phyloP scores from a whole-genome alignment of 2,888 invertebrate genomes.

The Tanypteryx hageni region DNA sequence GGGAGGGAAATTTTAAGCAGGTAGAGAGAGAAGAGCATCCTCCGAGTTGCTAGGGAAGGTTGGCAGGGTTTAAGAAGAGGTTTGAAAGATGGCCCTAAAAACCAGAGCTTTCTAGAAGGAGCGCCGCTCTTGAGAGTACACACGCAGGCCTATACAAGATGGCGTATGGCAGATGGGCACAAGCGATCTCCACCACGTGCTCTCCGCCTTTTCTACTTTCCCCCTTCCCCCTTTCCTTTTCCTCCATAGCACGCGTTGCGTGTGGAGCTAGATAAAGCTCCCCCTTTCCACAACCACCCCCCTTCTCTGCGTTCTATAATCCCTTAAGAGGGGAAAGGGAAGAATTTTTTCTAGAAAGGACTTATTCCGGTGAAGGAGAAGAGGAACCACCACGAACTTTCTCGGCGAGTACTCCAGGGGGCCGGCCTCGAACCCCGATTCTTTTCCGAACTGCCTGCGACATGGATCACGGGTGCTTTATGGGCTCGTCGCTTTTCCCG shows the following conservation, averaged over 20 bases:
- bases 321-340: background rate
- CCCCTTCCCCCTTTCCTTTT: background rate
- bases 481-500: background rate
- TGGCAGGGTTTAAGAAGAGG: too few relatives aligned
- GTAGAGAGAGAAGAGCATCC: background rate
- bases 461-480: conserved; percentile 5
- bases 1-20: background rate
- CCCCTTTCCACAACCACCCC: background rate
- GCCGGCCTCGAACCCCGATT: background rate
- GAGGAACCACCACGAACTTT: background rate
- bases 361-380: background rate
- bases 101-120: too few relatives aligned
- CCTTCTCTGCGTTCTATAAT: background rate
- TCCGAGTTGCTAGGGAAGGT: too few relatives aligned
- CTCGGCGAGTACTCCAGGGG: background rate
- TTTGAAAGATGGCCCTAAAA: too few relatives aligned
- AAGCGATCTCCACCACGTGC: background rate
- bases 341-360: background rate
- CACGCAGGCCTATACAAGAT: background rate
- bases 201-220: background rate
- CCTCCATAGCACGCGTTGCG: conserved; percentile 10
- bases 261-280: conserved; percentile 14
- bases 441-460: background rate
- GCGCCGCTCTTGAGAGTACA: too few relatives aligned
- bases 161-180: background rate